Evolutionary conservation across 2,888 invertebrate species (phyloP).

Genomic region (Cactoblastis cactorum): DNA sequence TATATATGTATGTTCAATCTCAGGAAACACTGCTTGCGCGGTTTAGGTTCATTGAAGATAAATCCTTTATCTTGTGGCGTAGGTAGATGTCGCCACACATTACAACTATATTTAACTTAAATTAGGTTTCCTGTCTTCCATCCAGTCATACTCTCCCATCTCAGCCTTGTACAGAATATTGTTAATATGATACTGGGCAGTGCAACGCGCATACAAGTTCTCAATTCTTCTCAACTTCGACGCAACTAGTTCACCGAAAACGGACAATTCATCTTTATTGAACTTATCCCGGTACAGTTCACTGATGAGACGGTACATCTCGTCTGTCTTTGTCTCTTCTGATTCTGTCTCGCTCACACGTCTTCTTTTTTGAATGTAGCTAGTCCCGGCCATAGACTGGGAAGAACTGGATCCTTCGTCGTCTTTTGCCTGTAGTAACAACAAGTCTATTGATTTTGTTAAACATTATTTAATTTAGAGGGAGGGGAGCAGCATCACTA

Average conservation of each 20-base stretch:
- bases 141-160: not conserved
- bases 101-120: not conserved
- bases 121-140: conserved; percentile 2
- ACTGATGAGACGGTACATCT: not conserved
- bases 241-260: conserved; percentile 5
- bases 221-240: conserved; percentile 2
- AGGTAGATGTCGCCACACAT: not conserved
- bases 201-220: conserved; percentile 4
- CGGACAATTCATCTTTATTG: not conserved
- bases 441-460: no score
- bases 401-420: not conserved
- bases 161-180: conserved; percentile 11
- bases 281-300: not conserved
- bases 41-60: no score
- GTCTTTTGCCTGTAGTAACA: not conserved
- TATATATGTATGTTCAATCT: no score
- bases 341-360: not conserved
- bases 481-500: no score
- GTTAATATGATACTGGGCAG: conserved; percentile 9
- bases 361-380: not conserved
- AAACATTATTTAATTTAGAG: no score
- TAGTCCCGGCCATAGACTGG: not conserved
- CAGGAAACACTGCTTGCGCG: no score
- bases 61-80: no score
- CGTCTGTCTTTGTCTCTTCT: not conserved